phyloP scores from a whole-genome alignment of 2,113 vertebrate species.

The Ptilorrhoa leucosticta region DNA sequence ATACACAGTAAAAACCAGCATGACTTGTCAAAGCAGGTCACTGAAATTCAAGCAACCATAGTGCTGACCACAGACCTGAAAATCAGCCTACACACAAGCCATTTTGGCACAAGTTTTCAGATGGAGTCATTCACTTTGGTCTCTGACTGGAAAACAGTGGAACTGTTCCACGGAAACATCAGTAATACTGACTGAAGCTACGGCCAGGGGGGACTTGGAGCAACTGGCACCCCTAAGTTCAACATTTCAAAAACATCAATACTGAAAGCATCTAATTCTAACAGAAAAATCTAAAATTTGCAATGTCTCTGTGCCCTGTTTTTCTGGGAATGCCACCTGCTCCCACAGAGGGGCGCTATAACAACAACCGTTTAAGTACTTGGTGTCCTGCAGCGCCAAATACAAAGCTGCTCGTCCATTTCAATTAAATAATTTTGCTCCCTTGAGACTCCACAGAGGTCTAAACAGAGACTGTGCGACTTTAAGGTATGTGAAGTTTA shows the following conservation, averaged over 20 bases:
- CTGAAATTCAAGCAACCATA: not conserved
- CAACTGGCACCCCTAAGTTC: not conserved
- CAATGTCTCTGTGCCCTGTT: fast-evolving
- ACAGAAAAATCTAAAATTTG: not conserved
- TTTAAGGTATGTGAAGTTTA: not conserved
- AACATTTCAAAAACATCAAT: not conserved
- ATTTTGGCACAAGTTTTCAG: not conserved
- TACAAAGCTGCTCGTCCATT: not conserved
- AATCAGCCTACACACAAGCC: not conserved
- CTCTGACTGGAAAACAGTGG: not conserved
- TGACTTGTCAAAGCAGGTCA: not conserved
- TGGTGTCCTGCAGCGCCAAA: not conserved
- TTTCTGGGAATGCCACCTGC: not conserved
- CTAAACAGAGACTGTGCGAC: not conserved
- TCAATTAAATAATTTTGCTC: not conserved
- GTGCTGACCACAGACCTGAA: not conserved
- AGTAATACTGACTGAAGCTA: not conserved
- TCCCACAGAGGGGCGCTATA: constrained; percentile 19
- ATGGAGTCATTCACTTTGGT: not conserved
- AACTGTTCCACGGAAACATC: not conserved
- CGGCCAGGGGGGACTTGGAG: not conserved
- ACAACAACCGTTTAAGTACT: not conserved
- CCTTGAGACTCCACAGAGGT: not conserved
- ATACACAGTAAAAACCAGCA: not conserved
- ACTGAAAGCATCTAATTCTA: not conserved